These are phyloP conservation scores for Araneus ventricosus DNA, from an alignment of 1,140 invertebrate species.

Conservation along the genomic window DNA sequence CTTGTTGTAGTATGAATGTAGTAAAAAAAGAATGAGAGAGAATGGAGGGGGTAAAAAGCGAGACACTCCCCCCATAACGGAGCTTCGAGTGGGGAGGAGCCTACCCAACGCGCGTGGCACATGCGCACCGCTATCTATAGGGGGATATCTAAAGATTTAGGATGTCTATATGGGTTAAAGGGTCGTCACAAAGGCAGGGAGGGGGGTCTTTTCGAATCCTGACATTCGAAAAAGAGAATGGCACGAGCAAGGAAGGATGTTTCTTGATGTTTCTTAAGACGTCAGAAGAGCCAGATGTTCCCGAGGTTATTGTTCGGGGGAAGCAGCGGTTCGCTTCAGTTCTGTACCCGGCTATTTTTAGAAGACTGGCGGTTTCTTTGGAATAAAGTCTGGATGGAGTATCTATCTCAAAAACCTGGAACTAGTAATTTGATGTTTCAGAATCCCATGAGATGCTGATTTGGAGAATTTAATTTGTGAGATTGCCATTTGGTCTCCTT, in stretches of 20 bases:
- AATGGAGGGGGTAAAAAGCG: background rate
- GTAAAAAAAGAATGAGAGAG: conserved; percentile 43
- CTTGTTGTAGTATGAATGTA: conserved; percentile 57
- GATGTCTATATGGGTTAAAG: conserved; percentile 67
- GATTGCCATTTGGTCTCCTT: background rate
- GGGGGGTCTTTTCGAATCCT: conserved; percentile 7
- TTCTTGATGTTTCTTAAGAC: conserved; percentile 26
- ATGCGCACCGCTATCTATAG: conserved; percentile 21
- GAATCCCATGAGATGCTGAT: background rate
- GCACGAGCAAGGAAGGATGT: background rate
- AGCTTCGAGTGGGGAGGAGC: conserved; percentile 35
- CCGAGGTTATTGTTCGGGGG: conserved; percentile 33
- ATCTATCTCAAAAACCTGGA: background rate
- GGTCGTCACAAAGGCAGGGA: conserved; percentile 28
- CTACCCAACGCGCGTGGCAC: conserved; percentile 37
- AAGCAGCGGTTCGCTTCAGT: background rate
- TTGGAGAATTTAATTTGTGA: background rate
- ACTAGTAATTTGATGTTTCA: conserved; percentile 2
- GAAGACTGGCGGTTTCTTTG: background rate
- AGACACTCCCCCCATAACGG: conserved; percentile 1
- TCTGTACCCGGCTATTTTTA: conserved; percentile 1
- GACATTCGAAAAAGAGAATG: conserved; percentile 43
- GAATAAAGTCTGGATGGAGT: background rate
- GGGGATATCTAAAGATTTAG: conserved; percentile 38
- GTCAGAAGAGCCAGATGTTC: conserved; percentile 37